A percentile compares a stretch with the other conserved stretches of the same genome.
Evolutionary conservation across 37 sponge, comb jelly and placozoan genomes (phyloP).

Genomic region (Oscarella lobularis): DNA sequence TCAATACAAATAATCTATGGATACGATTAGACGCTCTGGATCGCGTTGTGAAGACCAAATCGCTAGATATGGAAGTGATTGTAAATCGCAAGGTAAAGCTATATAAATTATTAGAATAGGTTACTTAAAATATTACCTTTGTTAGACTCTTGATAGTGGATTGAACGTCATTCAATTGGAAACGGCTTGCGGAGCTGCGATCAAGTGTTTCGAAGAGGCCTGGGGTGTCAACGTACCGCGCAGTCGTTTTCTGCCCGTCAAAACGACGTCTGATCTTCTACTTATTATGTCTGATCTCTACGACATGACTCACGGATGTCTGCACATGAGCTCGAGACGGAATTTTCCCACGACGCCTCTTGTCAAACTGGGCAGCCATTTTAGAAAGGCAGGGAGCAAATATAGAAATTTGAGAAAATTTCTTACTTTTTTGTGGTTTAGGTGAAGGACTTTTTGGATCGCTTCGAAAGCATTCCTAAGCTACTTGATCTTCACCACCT

Average conservation of each 20-base stretch:
- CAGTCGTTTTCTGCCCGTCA: constrained; percentile 86
- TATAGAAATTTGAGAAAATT: not conserved
- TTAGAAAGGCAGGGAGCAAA: constrained; percentile 37
- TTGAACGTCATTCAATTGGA: constrained; percentile 90
- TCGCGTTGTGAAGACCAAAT: constrained; percentile 22
- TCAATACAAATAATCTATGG: constrained; percentile 98
- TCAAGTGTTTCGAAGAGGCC: constrained; percentile 85
- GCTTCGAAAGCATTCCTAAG: constrained; percentile 86
- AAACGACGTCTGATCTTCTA: constrained; percentile 85
- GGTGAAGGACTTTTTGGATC: constrained; percentile 67
- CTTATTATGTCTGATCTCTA: constrained; percentile 89
- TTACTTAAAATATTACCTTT: not conserved
- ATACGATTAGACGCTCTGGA: constrained; percentile 55
- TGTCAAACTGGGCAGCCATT: constrained; percentile 82
- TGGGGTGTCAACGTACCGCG: constrained; percentile 93
- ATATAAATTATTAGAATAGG: not conserved
- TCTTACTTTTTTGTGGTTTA: not conserved
- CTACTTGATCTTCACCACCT: constrained; percentile 91
- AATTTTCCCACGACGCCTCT: constrained; percentile 71
- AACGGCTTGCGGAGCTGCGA: constrained; percentile 94
- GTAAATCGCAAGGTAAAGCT: constrained; percentile 66
- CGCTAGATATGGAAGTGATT: constrained; percentile 66
- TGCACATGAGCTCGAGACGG: constrained; percentile 55
- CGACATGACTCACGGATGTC: constrained; percentile 45
- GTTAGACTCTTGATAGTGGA: constrained; percentile 51